A percentile compares a stretch with the other conserved stretches of the same genome.
These are phyloP conservation scores for Ficedula albicollis DNA, from an alignment of 2,797 vertebrate genomes.

Conservation along the genomic window DNA sequence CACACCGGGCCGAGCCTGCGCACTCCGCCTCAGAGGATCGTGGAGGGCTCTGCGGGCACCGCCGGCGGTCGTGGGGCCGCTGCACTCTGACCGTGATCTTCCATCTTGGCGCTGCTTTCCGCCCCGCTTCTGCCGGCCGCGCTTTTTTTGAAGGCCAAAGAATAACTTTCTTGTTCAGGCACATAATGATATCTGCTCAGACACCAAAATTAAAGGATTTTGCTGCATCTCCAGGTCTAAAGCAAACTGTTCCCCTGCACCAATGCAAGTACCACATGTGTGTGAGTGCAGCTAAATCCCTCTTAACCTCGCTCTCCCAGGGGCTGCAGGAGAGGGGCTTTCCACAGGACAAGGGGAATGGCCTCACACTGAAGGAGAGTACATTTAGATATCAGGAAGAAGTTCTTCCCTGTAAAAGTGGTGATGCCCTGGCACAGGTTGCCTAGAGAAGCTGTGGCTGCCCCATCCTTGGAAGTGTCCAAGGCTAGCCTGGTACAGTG, in stretches of 20 bases:
- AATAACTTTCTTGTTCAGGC: background rate
- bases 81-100: background rate
- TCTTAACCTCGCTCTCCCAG: fast-evolving
- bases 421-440: background rate
- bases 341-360: background rate
- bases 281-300: background rate
- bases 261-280: fast-evolving
- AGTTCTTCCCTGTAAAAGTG: background rate
- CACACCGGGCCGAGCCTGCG: background rate
- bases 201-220: background rate
- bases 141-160: background rate
- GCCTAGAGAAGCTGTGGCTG: background rate
- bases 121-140: background rate
- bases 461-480: background rate
- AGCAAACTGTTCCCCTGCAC: fast-evolving
- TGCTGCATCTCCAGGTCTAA: fast-evolving
- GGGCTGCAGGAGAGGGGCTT: background rate
- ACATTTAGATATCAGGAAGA: background rate
- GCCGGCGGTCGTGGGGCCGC: background rate
- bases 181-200: background rate
- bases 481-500: background rate
- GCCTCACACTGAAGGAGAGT: background rate
- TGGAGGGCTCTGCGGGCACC: no score
- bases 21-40: background rate
- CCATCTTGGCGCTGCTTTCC: fast-evolving